These are phyloP conservation scores for Anser brachyrhynchus DNA, from an alignment of 2,113 vertebrate species.

Conservation along the genomic window DNA sequence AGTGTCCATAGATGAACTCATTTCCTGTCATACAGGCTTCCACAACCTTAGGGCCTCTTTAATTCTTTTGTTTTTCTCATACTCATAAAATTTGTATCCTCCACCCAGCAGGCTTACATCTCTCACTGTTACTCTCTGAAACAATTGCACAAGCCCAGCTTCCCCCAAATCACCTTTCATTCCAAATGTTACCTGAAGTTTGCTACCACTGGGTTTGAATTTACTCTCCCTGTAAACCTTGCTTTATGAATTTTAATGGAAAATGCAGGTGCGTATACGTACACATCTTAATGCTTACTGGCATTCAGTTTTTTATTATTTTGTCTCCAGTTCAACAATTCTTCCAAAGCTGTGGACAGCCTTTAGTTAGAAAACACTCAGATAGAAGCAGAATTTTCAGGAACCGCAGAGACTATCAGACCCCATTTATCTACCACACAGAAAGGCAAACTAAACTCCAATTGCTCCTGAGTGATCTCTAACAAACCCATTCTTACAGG, in stretches of 20 bases:
- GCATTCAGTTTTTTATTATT: neutral
- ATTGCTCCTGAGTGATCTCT: too few relatives aligned
- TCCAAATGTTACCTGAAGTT: neutral
- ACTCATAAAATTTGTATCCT: neutral
- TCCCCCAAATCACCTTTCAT: accelerated
- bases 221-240: neutral
- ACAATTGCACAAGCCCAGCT: neutral
- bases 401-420: neutral
- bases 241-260: neutral
- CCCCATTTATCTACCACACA: neutral
- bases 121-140: neutral
- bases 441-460: too few relatives aligned
- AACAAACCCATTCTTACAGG: too few relatives aligned
- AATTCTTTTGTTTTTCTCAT: neutral
- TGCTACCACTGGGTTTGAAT: neutral
- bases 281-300: neutral
- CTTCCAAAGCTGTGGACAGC: neutral
- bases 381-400: neutral
- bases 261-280: neutral
- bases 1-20: accelerated
- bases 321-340: neutral
- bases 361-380: neutral
- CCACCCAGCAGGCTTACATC: neutral
- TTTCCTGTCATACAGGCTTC: neutral
- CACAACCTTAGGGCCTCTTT: neutral